Conservation (phyloP, 2,113 vertebrate genomes). For the Podarcis cretensis region DNA sequence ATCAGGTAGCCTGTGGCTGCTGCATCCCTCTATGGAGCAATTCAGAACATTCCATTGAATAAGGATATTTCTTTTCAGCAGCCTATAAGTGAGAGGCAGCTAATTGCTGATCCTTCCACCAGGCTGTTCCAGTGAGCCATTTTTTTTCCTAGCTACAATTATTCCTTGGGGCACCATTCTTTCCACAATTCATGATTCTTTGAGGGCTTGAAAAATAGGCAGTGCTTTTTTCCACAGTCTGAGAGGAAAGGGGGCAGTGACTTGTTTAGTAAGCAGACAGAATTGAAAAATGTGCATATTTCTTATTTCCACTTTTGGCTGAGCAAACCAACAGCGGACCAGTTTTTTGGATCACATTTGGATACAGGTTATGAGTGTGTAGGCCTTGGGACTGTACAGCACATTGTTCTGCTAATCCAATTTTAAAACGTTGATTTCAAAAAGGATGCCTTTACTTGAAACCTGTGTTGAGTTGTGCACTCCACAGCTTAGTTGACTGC, state of each 20-base stretch:
- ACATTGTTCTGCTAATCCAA: neutral
- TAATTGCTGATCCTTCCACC: constrained; percentile 45
- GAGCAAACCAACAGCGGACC: neutral
- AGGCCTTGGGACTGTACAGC: neutral
- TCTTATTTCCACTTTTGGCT: constrained; percentile 20
- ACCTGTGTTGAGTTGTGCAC: neutral
- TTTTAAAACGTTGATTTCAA: neutral
- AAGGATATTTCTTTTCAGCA: constrained; percentile 33
- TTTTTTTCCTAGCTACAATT: neutral
- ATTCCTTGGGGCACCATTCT: constrained; percentile 37
- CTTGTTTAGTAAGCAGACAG: neutral
- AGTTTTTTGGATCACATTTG: fast-evolving
- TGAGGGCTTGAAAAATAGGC: neutral
- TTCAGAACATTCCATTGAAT: constrained; percentile 58
- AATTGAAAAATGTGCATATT: neutral
- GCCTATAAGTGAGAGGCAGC: constrained; percentile 26
- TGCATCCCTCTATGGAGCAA: constrained; percentile 53
- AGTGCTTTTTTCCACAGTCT: neutral
- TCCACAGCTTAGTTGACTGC: neutral
- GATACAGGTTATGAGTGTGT: neutral
- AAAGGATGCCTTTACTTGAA: constrained; percentile 14
- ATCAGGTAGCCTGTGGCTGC: constrained; percentile 20
- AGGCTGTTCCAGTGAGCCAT: constrained; percentile 12
- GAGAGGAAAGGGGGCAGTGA: neutral
- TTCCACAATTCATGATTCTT: constrained; percentile 3